A percentile compares a stretch with the other conserved stretches of the same genome.
Evolutionary conservation across 2,888 invertebrate species (phyloP).

Genomic region (Teleiodes luculella): DNA sequence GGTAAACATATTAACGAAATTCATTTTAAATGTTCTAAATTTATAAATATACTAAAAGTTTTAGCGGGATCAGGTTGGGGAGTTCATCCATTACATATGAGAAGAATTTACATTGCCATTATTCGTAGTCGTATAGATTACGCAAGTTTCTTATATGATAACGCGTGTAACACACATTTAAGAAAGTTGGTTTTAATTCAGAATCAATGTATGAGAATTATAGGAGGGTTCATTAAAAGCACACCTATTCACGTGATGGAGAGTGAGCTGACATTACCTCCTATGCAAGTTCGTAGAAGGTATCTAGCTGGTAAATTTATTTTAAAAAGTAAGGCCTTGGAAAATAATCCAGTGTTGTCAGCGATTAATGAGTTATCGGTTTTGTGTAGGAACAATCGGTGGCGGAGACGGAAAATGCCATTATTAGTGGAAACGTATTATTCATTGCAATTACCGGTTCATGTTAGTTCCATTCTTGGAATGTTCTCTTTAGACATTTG

Average conservation of each 20-base stretch:
- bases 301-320: not conserved
- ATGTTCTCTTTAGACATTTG: too few relatives aligned
- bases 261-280: conserved; percentile 5
- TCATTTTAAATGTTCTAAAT: not conserved
- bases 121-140: not conserved
- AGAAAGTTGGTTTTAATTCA: not conserved
- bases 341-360: too few relatives aligned
- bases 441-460: too few relatives aligned
- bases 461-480: too few relatives aligned
- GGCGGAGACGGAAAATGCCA: too few relatives aligned
- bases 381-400: too few relatives aligned
- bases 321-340: too few relatives aligned
- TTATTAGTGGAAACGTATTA: too few relatives aligned
- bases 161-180: not conserved
- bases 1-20: not conserved
- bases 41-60: conserved; percentile 29
- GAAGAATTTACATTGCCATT: conserved; percentile 24
- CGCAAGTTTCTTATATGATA: not conserved
- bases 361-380: too few relatives aligned
- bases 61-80: conserved; percentile 29
- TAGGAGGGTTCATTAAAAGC: conserved; percentile 11
- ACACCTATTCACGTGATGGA: conserved; percentile 14
- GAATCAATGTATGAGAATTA: conserved; percentile 2
- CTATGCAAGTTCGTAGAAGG: not conserved
- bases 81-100: conserved; percentile 27